Evolutionary conservation across 2,797 vertebrate genomes (phyloP).

Genomic region (Eremophila alpestris): DNA sequence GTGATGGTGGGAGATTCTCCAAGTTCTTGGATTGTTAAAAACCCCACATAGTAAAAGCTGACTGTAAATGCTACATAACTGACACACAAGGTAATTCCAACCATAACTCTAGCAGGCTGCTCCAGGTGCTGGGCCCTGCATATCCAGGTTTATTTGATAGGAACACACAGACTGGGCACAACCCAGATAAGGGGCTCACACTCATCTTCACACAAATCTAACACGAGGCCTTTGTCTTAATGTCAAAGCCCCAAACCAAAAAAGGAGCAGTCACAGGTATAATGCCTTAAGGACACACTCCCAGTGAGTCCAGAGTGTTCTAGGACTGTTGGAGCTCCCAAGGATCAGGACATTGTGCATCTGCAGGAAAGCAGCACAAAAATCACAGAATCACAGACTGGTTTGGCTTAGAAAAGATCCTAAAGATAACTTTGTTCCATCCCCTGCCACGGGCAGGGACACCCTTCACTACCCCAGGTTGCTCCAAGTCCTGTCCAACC

Average conservation of each 20-base stretch:
- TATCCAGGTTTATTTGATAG: neutral
- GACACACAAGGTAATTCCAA: neutral
- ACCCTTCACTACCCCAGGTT: neutral
- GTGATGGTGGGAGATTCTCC: neutral
- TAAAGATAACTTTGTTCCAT: neutral
- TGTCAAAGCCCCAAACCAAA: neutral
- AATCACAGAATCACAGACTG: neutral
- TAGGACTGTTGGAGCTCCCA: neutral
- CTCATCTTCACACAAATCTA: neutral
- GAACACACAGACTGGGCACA: neutral
- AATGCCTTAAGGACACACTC: neutral
- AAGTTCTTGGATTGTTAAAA: neutral
- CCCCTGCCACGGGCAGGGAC: neutral
- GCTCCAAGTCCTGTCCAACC: neutral
- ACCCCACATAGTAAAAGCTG: neutral
- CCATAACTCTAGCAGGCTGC: fast-evolving
- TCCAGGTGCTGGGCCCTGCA: neutral
- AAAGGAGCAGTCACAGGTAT: neutral
- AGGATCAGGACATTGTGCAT: neutral
- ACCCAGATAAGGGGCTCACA: fast-evolving
- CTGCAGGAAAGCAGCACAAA: neutral
- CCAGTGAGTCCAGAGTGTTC: neutral
- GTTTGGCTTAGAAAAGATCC: neutral
- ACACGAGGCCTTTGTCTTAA: fast-evolving
- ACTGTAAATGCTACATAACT: neutral